Evolutionary conservation across 2,113 vertebrate genomes (phyloP), one percentile per base, ranked within the genome.

Genomic region (Ageneiosus marmoratus): DNA sequence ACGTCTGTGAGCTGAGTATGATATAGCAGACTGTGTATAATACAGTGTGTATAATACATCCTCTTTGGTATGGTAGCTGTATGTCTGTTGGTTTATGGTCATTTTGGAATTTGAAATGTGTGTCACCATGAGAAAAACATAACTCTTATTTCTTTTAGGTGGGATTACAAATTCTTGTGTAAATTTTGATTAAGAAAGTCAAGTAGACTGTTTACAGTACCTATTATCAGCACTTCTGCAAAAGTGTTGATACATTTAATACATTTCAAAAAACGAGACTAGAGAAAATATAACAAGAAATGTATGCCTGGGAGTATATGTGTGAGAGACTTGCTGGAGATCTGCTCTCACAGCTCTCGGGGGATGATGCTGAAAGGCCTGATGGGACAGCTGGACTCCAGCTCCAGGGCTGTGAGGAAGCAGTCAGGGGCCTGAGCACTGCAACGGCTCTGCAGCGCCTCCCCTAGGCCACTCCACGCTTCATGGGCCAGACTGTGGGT

Each of bases 331-430:
- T 56, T 70, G 77, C 75, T 82, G 55, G 27, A 56, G 53, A 37
- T 22, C 63, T 58, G 46, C 29, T 75, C 29, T 96, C 92, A 98
- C 24, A 99, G 96, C 90, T 97, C 96, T 75, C 98, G 92, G 79
- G 97, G 95, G 87, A 99, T 98, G 91, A 98, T 90, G 34, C 94
- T 95, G 93, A 99, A 99, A 0, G 98, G 96, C 32, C 96, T 88
- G 84, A 98, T 91, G 0, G 98, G 98, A 87, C 96, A 96, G 94
- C 96, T 97, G 87, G 97, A 95, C 92, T 99, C 98, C 27, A 99
- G 94, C 88, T 99, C 97, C 74, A 99, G 91, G n/a, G 98, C 97
- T 0, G 96, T 97, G 63, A 98, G 90, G 91, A 99, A 98, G 89
- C 97, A 99, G 77, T 99, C 97, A 0, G 94, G 94, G 0, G 98